Conservation (phyloP, 2,113 vertebrate species). For the Cyprinodon brontotheroides region DNA sequence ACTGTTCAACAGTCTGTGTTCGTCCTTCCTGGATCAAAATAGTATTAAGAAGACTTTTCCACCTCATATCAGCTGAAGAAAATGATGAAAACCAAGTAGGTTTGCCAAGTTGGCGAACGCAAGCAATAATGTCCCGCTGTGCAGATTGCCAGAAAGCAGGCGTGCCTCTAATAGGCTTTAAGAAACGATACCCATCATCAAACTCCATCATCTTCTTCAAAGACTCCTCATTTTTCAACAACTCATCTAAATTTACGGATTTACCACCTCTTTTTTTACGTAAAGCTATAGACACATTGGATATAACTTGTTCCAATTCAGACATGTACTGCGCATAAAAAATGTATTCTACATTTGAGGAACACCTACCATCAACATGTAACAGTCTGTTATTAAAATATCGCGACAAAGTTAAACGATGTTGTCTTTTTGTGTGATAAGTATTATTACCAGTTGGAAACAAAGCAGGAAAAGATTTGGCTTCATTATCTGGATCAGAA, state of each 20-base stretch:
- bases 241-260: neutral
- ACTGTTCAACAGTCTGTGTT: neutral
- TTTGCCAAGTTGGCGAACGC: neutral
- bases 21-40: neutral
- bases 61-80: slow-evolving; percentile 1
- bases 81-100: slow-evolving; percentile 1
- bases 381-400: slow-evolving; percentile 1
- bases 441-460: neutral
- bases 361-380: neutral
- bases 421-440: neutral
- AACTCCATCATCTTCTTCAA: neutral
- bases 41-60: neutral
- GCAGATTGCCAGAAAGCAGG: neutral
- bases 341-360: neutral
- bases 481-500: neutral
- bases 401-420: neutral
- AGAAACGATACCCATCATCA: neutral
- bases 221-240: neutral
- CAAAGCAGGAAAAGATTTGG: slow-evolving; percentile 7
- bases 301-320: neutral
- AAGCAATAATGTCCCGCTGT: neutral
- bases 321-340: slow-evolving; percentile 9
- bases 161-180: neutral
- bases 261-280: neutral
- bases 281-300: neutral